Conservation (phyloP, 1,140 invertebrate species). For the Bombus breviceps region DNA sequence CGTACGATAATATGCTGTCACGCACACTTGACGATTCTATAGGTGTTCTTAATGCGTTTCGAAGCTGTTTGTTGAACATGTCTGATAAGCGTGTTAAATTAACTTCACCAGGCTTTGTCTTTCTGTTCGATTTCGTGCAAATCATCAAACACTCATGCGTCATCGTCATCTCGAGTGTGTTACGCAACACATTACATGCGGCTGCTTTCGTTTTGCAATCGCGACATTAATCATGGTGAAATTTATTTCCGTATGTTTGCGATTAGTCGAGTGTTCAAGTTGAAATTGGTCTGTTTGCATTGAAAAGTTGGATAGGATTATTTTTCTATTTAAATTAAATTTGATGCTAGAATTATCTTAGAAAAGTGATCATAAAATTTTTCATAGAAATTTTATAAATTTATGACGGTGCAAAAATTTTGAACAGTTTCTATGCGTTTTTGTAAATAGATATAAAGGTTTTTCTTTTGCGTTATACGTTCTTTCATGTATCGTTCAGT, state of each 20-base stretch:
- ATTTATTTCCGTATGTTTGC: not conserved
- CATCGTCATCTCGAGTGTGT: not conserved
- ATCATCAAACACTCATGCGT: not conserved
- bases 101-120: not conserved
- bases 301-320: not conserved
- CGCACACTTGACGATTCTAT: slow-evolving; percentile 34
- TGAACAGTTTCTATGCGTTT: not conserved
- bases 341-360: not conserved
- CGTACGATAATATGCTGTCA: slow-evolving; percentile 39
- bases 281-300: not conserved
- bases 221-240: not conserved
- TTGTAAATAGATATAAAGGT: not conserved
- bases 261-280: not conserved
- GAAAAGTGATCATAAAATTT: not conserved
- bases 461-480: not conserved
- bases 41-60: slow-evolving; percentile 36
- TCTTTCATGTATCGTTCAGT: not conserved
- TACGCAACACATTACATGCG: not conserved
- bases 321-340: not conserved
- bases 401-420: not conserved
- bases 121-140: slow-evolving; percentile 6
- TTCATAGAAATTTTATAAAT: not conserved
- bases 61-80: slow-evolving; percentile 15
- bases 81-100: slow-evolving; percentile 31
- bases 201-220: not conserved